Percentiles rank a stretch among this genome's conserved stretches.
Evolutionary conservation across 2,888 invertebrate genomes (phyloP).

Genomic region (Aelia acuminata): DNA sequence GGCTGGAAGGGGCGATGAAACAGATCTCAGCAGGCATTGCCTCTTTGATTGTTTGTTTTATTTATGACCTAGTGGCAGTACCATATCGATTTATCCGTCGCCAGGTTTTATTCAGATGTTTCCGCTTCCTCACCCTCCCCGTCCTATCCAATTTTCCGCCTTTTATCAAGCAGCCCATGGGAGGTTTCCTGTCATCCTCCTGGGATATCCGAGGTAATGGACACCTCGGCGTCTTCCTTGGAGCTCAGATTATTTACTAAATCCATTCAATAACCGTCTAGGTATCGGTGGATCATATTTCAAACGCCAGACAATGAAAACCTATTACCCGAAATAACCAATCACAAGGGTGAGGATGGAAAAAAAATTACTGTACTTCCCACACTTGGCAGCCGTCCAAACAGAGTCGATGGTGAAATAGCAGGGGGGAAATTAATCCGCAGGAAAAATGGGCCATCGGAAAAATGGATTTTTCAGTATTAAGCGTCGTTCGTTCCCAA

Average conservation of each 20-base stretch:
- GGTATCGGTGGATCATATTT: slow-evolving; percentile 1
- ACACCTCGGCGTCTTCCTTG: neutral
- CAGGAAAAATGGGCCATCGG: neutral
- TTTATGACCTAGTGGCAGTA: neutral
- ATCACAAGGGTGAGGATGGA: neutral
- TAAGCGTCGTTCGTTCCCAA: neutral
- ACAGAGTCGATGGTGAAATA: slow-evolving; percentile 4
- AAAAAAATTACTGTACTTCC: neutral
- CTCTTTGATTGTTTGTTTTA: slow-evolving; percentile 50
- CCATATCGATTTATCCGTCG: neutral
- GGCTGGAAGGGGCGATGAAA: slow-evolving; percentile 25
- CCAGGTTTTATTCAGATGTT: slow-evolving; percentile 40
- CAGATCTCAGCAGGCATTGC: slow-evolving; percentile 3
- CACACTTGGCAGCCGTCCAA: neutral
- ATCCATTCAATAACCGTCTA: neutral
- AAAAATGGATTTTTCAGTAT: neutral
- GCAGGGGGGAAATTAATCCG: neutral
- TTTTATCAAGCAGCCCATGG: neutral
- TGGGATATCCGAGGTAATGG: neutral
- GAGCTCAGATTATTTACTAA: neutral
- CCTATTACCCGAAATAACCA: neutral
- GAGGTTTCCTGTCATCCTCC: neutral
- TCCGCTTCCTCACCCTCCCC: neutral
- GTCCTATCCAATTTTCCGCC: slow-evolving; percentile 20
- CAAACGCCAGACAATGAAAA: neutral